Percentiles rank a stretch among this genome's conserved stretches.
Evolutionary conservation across 2,113 vertebrate genomes (phyloP).

Genomic region (Bombycilla garrulus): DNA sequence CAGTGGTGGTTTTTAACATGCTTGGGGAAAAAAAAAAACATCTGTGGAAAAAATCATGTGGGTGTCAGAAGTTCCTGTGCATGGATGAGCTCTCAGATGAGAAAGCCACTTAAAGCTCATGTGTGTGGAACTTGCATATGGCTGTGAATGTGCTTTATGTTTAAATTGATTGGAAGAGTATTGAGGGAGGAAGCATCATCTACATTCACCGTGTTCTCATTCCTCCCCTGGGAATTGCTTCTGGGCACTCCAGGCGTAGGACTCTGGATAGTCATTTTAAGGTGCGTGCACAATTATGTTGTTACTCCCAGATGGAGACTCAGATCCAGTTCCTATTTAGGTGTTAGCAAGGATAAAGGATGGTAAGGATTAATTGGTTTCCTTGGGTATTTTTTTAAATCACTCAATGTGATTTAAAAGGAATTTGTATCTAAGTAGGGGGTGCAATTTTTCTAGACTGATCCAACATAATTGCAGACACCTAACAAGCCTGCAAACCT

Average conservation of each 20-base stretch:
- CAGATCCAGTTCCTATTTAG: neutral
- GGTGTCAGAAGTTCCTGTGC: neutral
- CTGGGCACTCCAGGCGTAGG: neutral
- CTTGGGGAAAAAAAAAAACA: neutral
- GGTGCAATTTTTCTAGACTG: neutral
- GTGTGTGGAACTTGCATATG: neutral
- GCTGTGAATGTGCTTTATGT: neutral
- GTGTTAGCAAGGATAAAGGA: neutral
- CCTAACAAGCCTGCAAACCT: neutral
- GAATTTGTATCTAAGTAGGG: neutral
- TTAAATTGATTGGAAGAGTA: neutral
- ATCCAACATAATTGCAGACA: neutral
- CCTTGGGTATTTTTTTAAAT: rapidly evolving
- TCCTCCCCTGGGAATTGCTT: neutral
- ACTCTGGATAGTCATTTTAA: neutral
- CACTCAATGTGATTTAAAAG: neutral
- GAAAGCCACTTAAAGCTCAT: neutral
- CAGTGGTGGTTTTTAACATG: neutral
- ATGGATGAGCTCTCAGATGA: neutral
- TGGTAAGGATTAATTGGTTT: neutral
- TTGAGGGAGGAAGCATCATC: neutral
- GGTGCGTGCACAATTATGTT: rapidly evolving
- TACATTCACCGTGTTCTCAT: rapidly evolving
- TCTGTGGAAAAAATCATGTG: neutral
- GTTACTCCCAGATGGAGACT: neutral